These are phyloP conservation scores for Podarcis raffonei DNA, from an alignment of 2,113 vertebrate genomes.

Conservation along the genomic window DNA sequence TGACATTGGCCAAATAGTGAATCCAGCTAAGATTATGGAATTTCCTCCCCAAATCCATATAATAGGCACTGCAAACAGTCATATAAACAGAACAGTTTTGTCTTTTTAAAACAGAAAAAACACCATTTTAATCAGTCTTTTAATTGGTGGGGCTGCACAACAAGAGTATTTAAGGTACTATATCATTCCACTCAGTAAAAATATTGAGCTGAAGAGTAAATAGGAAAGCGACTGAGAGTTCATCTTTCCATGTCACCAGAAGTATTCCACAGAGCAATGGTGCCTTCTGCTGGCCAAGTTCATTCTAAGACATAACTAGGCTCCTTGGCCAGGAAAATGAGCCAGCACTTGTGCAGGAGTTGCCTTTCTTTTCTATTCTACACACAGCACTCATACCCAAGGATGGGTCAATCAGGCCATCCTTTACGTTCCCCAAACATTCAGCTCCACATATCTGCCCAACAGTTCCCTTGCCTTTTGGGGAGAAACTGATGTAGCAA, in stretches of 20 bases:
- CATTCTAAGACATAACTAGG: background rate
- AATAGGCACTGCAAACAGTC: background rate
- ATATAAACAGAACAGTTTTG: background rate
- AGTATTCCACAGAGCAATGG: conserved; percentile 63
- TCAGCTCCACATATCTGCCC: background rate
- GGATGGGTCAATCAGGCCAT: background rate
- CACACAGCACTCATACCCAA: background rate
- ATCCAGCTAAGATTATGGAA: background rate
- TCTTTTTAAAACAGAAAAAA: background rate
- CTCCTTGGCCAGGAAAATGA: background rate
- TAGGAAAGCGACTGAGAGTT: conserved; percentile 1
- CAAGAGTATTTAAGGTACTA: background rate
- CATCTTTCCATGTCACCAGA: background rate
- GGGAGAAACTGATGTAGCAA: background rate
- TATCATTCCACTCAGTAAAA: fast-evolving
- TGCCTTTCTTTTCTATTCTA: no score
- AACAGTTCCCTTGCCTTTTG: background rate
- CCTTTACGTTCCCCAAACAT: background rate
- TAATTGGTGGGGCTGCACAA: background rate
- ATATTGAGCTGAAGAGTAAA: background rate
- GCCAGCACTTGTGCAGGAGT: no score
- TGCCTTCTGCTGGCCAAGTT: conserved; percentile 73
- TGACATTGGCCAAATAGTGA: background rate
- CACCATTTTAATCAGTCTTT: background rate
- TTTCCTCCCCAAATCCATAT: conserved; percentile 26